Conservation (phyloP, 2,888 invertebrate species). For the Acleris literana region DNA sequence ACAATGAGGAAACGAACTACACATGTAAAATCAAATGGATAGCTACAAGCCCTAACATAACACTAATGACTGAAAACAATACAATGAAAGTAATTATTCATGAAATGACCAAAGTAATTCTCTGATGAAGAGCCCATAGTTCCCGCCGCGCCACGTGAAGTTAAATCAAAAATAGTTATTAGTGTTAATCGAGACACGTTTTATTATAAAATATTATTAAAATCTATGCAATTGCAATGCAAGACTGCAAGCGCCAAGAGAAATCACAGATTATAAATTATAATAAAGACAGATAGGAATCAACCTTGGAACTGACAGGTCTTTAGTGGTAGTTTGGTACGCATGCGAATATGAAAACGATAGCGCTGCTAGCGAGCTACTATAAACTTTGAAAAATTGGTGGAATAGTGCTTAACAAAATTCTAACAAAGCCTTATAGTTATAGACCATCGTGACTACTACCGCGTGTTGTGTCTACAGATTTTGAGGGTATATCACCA, state of each 20-base stretch:
- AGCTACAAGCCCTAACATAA: slow-evolving; percentile 8
- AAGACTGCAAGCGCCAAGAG: too few relatives aligned
- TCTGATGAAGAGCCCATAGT: slow-evolving; percentile 52
- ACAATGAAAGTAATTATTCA: slow-evolving; percentile 46
- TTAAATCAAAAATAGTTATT: slow-evolving; percentile 15
- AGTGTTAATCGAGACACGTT: slow-evolving; percentile 4
- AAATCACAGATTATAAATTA: not conserved
- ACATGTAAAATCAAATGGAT: slow-evolving; percentile 25
- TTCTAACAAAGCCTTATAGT: too few relatives aligned
- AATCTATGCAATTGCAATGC: not conserved
- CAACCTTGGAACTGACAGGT: too few relatives aligned
- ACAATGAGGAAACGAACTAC: slow-evolving; percentile 24
- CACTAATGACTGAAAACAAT: slow-evolving; percentile 40
- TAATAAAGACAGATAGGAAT: too few relatives aligned
- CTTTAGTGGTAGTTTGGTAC: too few relatives aligned
- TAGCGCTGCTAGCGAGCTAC: too few relatives aligned
- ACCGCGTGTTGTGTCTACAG: too few relatives aligned
- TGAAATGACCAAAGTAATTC: slow-evolving; percentile 65
- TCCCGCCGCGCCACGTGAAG: slow-evolving; percentile 15
- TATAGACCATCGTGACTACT: too few relatives aligned
- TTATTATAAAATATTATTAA: slow-evolving; percentile 24
- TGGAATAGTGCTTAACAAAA: too few relatives aligned
- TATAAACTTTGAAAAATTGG: too few relatives aligned
- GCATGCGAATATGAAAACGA: too few relatives aligned
- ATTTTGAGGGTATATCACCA: too few relatives aligned